These are phyloP conservation scores for Nemotelus pantherinus DNA, from an alignment of 2,888 invertebrate species.

Conservation along the genomic window DNA sequence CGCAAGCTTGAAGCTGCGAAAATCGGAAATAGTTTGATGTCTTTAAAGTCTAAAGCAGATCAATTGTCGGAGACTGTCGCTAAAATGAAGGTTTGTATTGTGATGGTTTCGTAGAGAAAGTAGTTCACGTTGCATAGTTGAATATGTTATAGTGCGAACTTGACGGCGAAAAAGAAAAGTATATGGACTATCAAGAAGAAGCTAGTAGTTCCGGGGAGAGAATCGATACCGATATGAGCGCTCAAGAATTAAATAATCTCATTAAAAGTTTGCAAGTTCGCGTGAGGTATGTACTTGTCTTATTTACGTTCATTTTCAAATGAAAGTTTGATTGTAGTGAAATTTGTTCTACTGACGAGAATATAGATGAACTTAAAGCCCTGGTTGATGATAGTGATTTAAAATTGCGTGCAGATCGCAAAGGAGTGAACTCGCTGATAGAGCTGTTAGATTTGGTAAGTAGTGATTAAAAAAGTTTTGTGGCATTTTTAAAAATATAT, in stretches of 20 bases:
- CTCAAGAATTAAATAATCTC: slow-evolving; percentile 62
- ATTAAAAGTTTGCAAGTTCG: slow-evolving; percentile 59
- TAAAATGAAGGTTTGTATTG: slow-evolving; percentile 16
- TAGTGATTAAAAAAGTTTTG: not conserved
- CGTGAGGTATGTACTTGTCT: slow-evolving; percentile 50
- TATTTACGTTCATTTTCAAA: not conserved
- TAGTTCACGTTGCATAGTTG: not conserved
- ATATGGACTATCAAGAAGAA: not conserved
- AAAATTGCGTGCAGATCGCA: slow-evolving; percentile 63
- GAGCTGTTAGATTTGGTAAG: slow-evolving; percentile 64
- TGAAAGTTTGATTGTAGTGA: slow-evolving; percentile 49
- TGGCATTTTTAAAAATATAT: not conserved
- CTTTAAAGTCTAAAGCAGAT: slow-evolving; percentile 56
- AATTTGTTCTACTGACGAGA: slow-evolving; percentile 56
- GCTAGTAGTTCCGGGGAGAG: slow-evolving; percentile 60
- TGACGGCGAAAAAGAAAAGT: not conserved
- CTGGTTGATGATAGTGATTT: slow-evolving; percentile 64
- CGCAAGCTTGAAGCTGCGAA: slow-evolving; percentile 7
- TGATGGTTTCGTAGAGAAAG: not conserved
- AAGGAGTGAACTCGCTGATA: slow-evolving; percentile 63
- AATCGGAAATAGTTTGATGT: slow-evolving; percentile 56
- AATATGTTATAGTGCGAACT: not conserved
- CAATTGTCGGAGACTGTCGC: slow-evolving; percentile 56
- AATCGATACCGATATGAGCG: slow-evolving; percentile 59
- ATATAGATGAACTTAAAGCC: slow-evolving; percentile 56